phyloP scores from a whole-genome alignment of 2,888 invertebrate genomes.

The Melanophora roralis region DNA sequence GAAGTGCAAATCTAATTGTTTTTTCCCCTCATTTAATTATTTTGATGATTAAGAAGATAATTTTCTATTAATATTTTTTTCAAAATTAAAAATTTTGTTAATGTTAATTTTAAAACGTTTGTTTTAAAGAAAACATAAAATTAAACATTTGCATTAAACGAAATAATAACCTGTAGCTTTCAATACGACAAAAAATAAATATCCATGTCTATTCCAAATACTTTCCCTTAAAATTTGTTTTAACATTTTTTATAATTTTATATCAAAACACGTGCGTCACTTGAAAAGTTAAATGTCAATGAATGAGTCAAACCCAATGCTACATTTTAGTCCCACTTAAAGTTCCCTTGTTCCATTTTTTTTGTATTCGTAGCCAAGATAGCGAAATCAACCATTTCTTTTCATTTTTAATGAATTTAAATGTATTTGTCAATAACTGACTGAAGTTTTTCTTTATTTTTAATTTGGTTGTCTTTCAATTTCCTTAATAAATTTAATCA shows the following conservation, averaged over 20 bases:
- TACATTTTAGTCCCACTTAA: not conserved
- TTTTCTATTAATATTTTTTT: no score
- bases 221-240: constrained; percentile 19
- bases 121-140: no score
- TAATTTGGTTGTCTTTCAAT: constrained; percentile 6
- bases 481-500: constrained; percentile 55
- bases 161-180: no score
- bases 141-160: no score
- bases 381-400: constrained; percentile 24
- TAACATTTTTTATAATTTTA: constrained; percentile 9
- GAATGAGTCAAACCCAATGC: constrained; percentile 11
- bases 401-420: constrained; percentile 39
- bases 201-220: no score
- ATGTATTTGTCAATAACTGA: constrained; percentile 57
- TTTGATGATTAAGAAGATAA: no score
- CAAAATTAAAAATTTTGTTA: no score
- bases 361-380: not conserved
- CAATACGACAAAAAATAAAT: no score
- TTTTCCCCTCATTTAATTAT: no score
- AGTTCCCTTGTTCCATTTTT: not conserved
- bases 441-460: constrained; percentile 35
- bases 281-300: constrained; percentile 53
- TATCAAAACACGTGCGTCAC: constrained; percentile 52
- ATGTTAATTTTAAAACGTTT: no score
- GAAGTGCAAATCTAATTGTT: no score